Evolutionary conservation across 2,888 invertebrate species (phyloP).

Genomic region (Diplolepis rosae): DNA sequence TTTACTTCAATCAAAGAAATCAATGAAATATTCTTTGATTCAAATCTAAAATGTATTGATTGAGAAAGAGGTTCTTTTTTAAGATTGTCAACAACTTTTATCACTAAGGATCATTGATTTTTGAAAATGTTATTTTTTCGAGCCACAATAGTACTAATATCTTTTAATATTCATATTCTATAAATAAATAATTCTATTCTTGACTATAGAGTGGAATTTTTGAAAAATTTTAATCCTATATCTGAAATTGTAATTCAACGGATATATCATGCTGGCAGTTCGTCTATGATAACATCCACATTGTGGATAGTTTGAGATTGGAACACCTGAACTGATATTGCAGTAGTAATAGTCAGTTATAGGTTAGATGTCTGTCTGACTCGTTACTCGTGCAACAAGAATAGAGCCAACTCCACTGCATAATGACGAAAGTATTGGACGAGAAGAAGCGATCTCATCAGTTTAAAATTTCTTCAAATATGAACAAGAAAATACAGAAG

Average conservation of each 20-base stretch:
- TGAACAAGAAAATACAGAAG: background rate
- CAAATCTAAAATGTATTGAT: too few species aligned
- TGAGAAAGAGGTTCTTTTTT: too few species aligned
- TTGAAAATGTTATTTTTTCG: too few species aligned
- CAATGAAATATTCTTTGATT: too few species aligned
- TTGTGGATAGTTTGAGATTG: background rate
- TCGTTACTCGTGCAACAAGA: background rate
- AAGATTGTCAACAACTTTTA: too few species aligned
- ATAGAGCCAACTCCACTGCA: background rate
- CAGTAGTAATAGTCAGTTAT: conserved; percentile 24
- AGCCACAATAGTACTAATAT: background rate
- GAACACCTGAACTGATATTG: conserved; percentile 7
- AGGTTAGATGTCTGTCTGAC: conserved; percentile 15
- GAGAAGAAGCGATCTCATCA: background rate
- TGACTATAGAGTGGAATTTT: background rate
- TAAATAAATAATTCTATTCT: too few species aligned
- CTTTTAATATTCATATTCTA: background rate
- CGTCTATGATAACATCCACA: background rate
- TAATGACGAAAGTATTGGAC: conserved; percentile 5
- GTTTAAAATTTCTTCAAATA: background rate
- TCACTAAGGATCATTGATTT: too few species aligned
- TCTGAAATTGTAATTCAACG: background rate
- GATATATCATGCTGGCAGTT: background rate
- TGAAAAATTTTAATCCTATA: background rate
- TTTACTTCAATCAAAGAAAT: too few species aligned